These are phyloP conservation scores for Otocyon megalotis DNA, from an alignment of 2,113 vertebrate genomes.

Conservation along the genomic window DNA sequence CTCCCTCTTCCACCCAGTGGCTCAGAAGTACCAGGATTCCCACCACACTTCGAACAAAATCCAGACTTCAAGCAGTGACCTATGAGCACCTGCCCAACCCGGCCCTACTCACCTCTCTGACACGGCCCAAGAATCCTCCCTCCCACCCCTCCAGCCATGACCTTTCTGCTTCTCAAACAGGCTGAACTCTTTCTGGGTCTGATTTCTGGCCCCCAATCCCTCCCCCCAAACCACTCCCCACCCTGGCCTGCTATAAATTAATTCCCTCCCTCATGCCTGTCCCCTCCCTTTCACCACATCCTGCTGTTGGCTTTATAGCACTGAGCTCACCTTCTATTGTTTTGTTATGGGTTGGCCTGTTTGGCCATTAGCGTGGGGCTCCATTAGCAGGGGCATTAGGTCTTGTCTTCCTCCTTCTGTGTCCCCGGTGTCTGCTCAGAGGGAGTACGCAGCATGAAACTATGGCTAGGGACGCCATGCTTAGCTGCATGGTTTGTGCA, in stretches of 20 bases:
- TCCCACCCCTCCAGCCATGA: background rate
- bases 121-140: background rate
- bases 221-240: background rate
- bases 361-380: background rate
- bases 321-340: accelerated
- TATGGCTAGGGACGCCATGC: background rate
- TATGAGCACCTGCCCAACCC: background rate
- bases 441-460: accelerated
- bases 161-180: background rate
- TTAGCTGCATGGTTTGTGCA: background rate
- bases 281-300: background rate
- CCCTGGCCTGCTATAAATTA: background rate
- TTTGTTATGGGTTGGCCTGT: background rate
- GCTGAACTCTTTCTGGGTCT: background rate
- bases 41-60: background rate
- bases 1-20: background rate
- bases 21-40: background rate
- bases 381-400: background rate
- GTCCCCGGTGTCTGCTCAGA: background rate
- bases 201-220: background rate
- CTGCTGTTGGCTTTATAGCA: background rate
- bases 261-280: background rate
- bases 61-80: background rate
- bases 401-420: background rate
- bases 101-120: background rate